Evolutionary conservation across 2,113 vertebrate species (phyloP).

Genomic region (Indicator indicator): DNA sequence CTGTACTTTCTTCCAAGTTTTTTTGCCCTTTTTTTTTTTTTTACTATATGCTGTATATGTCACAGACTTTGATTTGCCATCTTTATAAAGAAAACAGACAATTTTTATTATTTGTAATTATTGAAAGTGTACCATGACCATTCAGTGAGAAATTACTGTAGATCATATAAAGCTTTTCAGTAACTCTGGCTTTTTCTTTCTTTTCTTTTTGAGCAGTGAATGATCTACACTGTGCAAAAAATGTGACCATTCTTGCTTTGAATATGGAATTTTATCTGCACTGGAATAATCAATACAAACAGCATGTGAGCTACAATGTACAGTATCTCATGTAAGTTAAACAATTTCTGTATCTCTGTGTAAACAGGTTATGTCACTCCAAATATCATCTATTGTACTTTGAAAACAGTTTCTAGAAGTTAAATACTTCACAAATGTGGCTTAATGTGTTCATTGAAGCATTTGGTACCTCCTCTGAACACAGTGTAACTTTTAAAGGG

Average conservation of each 20-base stretch:
- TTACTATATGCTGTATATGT: not conserved
- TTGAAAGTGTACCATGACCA: not conserved
- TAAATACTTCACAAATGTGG: not conserved
- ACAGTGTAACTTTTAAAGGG: not conserved
- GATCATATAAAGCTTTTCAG: not conserved
- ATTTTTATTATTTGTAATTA: not conserved
- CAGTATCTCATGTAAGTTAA: constrained; percentile 71
- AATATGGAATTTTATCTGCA: constrained; percentile 47
- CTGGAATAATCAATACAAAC: constrained; percentile 6
- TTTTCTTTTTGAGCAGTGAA: constrained; percentile 29
- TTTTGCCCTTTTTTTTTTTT: not conserved
- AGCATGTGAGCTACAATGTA: constrained; percentile 52
- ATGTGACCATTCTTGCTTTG: not conserved
- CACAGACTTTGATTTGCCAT: not conserved
- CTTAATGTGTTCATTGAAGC: not conserved
- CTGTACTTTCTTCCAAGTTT: not conserved
- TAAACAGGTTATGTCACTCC: not conserved
- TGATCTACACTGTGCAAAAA: constrained; percentile 38
- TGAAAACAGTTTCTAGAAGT: not conserved
- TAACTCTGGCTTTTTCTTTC: not conserved
- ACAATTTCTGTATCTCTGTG: not conserved
- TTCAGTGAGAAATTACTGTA: not conserved
- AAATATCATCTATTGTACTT: not conserved
- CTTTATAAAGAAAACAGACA: not conserved
- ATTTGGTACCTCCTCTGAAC: not conserved